Evolutionary conservation across 2,797 vertebrate genomes (phyloP).

Genomic region (Pangasius krempfi): DNA sequence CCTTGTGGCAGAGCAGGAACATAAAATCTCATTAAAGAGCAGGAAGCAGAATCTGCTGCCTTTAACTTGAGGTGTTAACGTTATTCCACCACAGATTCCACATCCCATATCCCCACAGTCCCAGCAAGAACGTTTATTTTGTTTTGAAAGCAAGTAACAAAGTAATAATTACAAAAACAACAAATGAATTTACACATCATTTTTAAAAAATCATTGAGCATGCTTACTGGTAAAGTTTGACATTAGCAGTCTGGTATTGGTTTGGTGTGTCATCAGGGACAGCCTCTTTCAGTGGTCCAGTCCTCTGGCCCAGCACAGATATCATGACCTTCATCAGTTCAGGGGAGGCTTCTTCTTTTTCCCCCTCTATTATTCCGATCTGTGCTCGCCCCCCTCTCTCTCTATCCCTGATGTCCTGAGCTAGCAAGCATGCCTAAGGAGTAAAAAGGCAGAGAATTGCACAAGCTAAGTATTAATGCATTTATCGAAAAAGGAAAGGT

Average conservation of each 20-base stretch:
- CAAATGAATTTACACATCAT: not conserved
- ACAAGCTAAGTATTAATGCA: not conserved
- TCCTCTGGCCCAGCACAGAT: slow-evolving; percentile 79
- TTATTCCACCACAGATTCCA: not conserved
- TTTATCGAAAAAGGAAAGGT: too few relatives aligned
- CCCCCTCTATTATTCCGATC: slow-evolving; percentile 80
- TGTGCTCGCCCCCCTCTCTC: slow-evolving; percentile 85
- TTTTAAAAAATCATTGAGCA: not conserved
- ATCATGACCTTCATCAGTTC: slow-evolving; percentile 87
- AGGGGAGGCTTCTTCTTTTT: slow-evolving; percentile 73
- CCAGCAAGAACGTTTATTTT: not conserved
- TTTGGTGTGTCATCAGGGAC: slow-evolving; percentile 67
- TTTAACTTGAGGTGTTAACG: not conserved
- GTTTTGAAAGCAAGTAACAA: not conserved
- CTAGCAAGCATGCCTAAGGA: slow-evolving; percentile 76
- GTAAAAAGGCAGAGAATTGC: not conserved
- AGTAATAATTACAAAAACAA: not conserved
- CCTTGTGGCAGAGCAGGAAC: not conserved
- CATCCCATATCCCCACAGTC: not conserved
- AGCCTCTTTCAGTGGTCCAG: slow-evolving; percentile 68
- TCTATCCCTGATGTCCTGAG: slow-evolving; percentile 86
- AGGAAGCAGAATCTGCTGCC: not conserved
- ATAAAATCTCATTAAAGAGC: not conserved
- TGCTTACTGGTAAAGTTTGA: slow-evolving; percentile 83
- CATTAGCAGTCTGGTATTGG: slow-evolving; percentile 67